A percentile compares a stretch with the other conserved stretches of the same genome.
phyloP scores from a whole-genome alignment of 2,888 invertebrate species.

The Lissonota sp. region DNA sequence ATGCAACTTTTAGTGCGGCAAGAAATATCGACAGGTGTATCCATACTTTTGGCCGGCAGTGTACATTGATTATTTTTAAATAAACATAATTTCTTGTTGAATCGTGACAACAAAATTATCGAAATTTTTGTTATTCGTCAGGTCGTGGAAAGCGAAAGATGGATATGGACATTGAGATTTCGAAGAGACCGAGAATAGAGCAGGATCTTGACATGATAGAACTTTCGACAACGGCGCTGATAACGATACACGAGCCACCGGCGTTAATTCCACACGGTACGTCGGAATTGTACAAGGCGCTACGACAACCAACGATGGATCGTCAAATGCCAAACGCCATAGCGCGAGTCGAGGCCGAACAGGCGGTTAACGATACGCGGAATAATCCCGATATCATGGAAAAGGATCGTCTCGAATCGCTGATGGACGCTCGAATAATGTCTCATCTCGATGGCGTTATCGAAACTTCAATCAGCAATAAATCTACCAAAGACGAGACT shows the following conservation, averaged over 20 bases:
- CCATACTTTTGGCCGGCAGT: no score
- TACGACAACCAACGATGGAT: slow-evolving; percentile 75
- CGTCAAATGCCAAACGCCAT: slow-evolving; percentile 65
- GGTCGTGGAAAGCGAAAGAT: slow-evolving; percentile 81
- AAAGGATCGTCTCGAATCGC: slow-evolving; percentile 36
- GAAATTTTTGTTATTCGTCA: slow-evolving; percentile 39
- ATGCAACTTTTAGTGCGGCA: no score
- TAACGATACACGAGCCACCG: slow-evolving; percentile 75
- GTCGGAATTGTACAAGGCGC: slow-evolving; percentile 77
- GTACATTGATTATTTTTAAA: neutral
- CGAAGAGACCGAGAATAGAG: slow-evolving; percentile 76
- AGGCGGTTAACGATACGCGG: slow-evolving; percentile 56
- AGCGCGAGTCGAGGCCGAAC: slow-evolving; percentile 53
- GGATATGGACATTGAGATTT: slow-evolving; percentile 67
- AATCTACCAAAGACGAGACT: slow-evolving; percentile 40
- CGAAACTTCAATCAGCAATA: slow-evolving; percentile 51
- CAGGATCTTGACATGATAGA: slow-evolving; percentile 78
- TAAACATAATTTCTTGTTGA: neutral
- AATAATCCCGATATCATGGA: slow-evolving; percentile 44
- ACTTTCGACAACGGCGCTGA: slow-evolving; percentile 76
- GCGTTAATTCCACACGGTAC: slow-evolving; percentile 62
- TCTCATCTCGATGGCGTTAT: slow-evolving; percentile 63
- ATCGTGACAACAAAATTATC: no score
- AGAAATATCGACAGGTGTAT: no score
- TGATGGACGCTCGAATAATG: slow-evolving; percentile 61